A percentile compares a stretch with the other conserved stretches of the same genome.
phyloP scores from a whole-genome alignment of 2,113 vertebrate genomes.

The Kryptolebias marmoratus region DNA sequence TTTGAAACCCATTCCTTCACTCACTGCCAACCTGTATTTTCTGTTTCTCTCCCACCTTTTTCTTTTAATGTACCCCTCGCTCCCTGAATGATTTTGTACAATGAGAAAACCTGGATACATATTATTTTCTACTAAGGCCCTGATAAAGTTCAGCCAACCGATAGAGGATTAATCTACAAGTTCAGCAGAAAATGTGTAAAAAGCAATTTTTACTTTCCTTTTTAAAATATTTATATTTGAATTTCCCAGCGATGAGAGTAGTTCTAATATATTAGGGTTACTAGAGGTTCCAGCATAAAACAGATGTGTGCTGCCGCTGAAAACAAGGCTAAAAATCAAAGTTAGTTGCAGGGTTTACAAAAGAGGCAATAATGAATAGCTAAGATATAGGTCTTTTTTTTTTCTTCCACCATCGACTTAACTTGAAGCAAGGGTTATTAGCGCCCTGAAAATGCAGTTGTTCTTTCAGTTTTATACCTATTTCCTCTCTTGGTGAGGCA shows the following conservation, averaged over 20 bases:
- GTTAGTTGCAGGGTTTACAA: background rate
- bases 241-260: background rate
- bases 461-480: background rate
- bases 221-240: background rate
- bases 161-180: background rate
- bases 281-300: background rate
- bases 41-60: slow-evolving; percentile 54
- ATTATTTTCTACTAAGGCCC: background rate
- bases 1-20: slow-evolving; percentile 57
- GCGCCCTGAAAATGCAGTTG: background rate
- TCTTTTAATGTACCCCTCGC: slow-evolving; percentile 30
- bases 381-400: background rate
- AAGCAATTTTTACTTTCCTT: background rate
- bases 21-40: slow-evolving; percentile 46
- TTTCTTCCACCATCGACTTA: background rate
- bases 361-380: background rate
- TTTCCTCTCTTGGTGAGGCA: background rate
- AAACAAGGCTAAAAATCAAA: background rate
- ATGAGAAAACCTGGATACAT: slow-evolving; percentile 21
- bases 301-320: background rate
- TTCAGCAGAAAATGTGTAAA: background rate
- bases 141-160: background rate
- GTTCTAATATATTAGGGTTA: background rate
- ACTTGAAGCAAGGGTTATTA: background rate
- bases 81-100: background rate